phyloP scores from a whole-genome alignment of 2,888 invertebrate species.

The Drosophila algonquin region DNA sequence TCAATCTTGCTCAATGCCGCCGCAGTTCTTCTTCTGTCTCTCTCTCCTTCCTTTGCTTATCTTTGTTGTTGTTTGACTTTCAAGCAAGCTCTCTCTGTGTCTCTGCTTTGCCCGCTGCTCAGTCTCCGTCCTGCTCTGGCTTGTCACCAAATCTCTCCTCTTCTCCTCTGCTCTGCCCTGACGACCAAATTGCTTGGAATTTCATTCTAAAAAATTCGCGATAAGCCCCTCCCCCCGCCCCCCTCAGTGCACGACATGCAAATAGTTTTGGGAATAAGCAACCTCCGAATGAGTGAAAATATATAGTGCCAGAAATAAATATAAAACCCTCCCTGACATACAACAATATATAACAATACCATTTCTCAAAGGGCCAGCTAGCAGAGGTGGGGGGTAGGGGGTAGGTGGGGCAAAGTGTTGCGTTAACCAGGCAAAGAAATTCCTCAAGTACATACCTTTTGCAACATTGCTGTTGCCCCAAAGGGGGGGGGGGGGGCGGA shows the following conservation, averaged over 20 bases:
- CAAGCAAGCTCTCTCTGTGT: no score
- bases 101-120: no score
- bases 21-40: not conserved
- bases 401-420: not conserved
- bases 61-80: no score
- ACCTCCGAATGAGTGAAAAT: constrained; percentile 14
- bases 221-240: not conserved
- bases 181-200: not conserved
- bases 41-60: no score
- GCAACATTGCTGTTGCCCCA: constrained; percentile 50
- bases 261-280: constrained; percentile 18
- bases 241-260: constrained; percentile 6
- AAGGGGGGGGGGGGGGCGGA: constrained; percentile 7
- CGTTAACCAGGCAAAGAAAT: constrained; percentile 63
- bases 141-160: not conserved
- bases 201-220: constrained; percentile 3
- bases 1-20: not conserved
- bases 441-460: constrained; percentile 53
- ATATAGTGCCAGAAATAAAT: constrained; percentile 41
- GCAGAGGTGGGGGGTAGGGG: not conserved
- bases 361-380: constrained; percentile 43
- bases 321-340: constrained; percentile 33
- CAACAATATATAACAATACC: constrained; percentile 40
- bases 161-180: no score
- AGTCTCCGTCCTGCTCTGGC: no score